phyloP scores from a whole-genome alignment of 37 sponge, comb jelly and placozoan genomes.

The Mnemiopsis leidyi region DNA sequence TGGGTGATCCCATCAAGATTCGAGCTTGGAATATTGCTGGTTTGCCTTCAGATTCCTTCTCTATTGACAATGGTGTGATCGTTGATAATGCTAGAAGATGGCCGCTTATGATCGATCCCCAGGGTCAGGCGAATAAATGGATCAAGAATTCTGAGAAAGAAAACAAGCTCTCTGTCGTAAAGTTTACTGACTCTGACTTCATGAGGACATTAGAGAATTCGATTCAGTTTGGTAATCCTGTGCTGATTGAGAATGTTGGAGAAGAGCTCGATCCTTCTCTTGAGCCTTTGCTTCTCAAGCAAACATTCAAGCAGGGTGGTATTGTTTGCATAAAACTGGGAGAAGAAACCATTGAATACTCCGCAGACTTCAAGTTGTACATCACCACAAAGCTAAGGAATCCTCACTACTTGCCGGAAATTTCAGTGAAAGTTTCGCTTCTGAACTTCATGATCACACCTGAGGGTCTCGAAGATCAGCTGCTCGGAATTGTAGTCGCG shows the following conservation, averaged over 20 bases:
- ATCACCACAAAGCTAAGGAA: slow-evolving; percentile 98
- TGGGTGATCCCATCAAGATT: slow-evolving; percentile 99
- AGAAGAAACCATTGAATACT: slow-evolving; percentile 93
- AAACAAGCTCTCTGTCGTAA: slow-evolving; percentile 85
- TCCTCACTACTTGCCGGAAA: slow-evolving; percentile 99
- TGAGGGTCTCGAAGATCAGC: slow-evolving; percentile 96
- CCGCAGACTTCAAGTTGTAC: slow-evolving; percentile 91
- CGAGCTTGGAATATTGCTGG: slow-evolving; percentile 98
- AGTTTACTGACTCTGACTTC: slow-evolving; percentile 92
- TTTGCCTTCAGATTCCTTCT: slow-evolving; percentile 92
- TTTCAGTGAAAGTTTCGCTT: slow-evolving; percentile 90
- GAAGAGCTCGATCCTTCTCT: slow-evolving; percentile 97
- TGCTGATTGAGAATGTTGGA: slow-evolving; percentile 97
- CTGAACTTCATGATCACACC: slow-evolving; percentile 99
- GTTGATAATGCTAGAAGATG: slow-evolving; percentile 95
- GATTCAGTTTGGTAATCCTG: slow-evolving; percentile 97
- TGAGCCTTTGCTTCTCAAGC: slow-evolving; percentile 96
- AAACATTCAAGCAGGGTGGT: slow-evolving; percentile 99
- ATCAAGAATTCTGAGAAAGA: slow-evolving; percentile 91
- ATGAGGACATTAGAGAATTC: slow-evolving; percentile 97
- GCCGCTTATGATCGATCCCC: slow-evolving; percentile 99
- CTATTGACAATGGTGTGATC: slow-evolving; percentile 96
- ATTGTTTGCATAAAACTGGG: slow-evolving; percentile 95
- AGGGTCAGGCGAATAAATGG: slow-evolving; percentile 99
- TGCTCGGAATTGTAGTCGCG: slow-evolving; percentile 97